These are phyloP conservation scores for Catostylus mosaicus DNA, from an alignment of 30 jellyfish, hydroid and myxozoan species.

Conservation along the genomic window DNA sequence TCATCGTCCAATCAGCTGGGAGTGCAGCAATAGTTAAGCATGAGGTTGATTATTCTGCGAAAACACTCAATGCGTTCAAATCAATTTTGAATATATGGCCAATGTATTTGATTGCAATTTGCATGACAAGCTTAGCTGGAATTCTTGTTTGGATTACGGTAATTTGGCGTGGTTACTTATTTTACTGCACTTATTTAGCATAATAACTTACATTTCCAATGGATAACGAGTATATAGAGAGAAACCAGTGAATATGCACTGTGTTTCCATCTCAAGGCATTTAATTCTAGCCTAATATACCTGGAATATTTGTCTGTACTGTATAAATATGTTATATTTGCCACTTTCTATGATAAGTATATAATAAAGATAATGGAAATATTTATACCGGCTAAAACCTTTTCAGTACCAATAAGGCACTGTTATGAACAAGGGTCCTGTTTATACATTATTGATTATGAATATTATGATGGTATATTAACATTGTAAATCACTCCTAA, in stretches of 20 bases:
- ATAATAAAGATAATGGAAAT: too few relatives aligned
- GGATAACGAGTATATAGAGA: neutral
- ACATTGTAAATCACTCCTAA: too few relatives aligned
- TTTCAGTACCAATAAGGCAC: too few relatives aligned
- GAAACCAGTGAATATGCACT: neutral
- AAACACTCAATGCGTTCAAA: slow-evolving; percentile 26
- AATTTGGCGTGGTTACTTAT: neutral
- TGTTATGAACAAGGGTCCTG: too few relatives aligned
- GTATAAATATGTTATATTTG: too few relatives aligned
- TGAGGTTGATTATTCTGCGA: slow-evolving; percentile 42
- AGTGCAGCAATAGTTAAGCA: slow-evolving; percentile 60
- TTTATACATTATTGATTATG: too few relatives aligned
- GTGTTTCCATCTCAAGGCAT: too few relatives aligned
- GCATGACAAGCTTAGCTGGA: slow-evolving; percentile 44
- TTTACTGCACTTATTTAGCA: neutral
- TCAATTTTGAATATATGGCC: slow-evolving; percentile 73
- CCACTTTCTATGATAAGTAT: too few relatives aligned
- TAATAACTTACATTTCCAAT: neutral
- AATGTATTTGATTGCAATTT: slow-evolving; percentile 35
- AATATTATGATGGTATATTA: too few relatives aligned
- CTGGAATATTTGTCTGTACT: too few relatives aligned
- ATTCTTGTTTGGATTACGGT: slow-evolving; percentile 67
- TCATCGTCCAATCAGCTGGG: slow-evolving; percentile 63
- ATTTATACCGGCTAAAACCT: too few relatives aligned
- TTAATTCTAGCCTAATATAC: too few relatives aligned